Evolutionary conservation across 2,797 vertebrate species (phyloP).

Genomic region (Phylloscopus collybita): DNA sequence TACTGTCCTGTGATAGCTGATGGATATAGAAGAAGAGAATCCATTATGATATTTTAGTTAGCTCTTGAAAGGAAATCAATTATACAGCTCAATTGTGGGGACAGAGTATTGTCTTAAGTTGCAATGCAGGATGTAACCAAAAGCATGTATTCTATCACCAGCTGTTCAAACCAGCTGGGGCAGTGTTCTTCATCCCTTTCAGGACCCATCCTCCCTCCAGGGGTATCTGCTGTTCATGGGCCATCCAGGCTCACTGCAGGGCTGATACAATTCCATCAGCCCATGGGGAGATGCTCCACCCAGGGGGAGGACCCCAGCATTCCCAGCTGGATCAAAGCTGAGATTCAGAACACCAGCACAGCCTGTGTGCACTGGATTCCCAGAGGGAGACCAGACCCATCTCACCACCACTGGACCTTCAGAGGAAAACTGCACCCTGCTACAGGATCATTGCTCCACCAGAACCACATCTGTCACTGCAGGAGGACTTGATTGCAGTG

Average conservation of each 20-base stretch:
- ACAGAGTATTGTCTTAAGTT: not conserved
- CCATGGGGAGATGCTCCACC: no score
- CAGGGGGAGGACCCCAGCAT: not conserved
- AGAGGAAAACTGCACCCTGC: no score
- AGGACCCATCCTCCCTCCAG: no score
- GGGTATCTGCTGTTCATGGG: not conserved
- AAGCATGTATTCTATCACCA: no score
- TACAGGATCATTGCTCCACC: not conserved
- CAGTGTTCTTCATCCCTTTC: not conserved
- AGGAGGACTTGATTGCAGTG: not conserved
- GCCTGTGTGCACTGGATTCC: no score
- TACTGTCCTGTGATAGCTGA: not conserved
- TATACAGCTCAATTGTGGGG: not conserved
- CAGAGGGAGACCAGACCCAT: not conserved
- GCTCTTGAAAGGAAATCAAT: not conserved
- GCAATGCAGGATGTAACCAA: not conserved
- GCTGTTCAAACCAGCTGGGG: not conserved
- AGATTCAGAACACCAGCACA: no score
- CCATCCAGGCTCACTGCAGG: no score
- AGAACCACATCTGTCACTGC: not conserved
- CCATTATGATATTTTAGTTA: not conserved
- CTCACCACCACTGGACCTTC: no score
- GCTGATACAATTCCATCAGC: not conserved
- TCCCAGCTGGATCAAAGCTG: not conserved
- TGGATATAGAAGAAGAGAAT: not conserved